phyloP scores from a whole-genome alignment of 2,797 vertebrate genomes.

The Periparus ater region DNA sequence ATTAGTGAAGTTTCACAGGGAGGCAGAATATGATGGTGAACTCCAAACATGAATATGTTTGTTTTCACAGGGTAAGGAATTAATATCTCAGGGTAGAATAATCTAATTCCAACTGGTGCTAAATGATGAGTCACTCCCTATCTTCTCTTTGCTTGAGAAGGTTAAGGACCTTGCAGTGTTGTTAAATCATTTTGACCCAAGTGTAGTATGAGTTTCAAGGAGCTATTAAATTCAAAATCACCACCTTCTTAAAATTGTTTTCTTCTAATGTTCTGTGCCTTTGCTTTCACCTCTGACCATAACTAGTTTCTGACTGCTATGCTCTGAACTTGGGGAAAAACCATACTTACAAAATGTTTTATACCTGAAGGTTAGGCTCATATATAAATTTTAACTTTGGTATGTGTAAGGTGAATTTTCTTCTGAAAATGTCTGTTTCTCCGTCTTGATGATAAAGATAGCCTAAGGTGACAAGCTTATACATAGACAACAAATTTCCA shows the following conservation, averaged over 20 bases:
- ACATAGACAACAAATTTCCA: neutral
- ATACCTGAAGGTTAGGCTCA: neutral
- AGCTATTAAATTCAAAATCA: neutral
- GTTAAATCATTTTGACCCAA: slow-evolving; percentile 34
- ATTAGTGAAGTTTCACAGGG: slow-evolving; percentile 9
- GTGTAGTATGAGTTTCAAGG: neutral
- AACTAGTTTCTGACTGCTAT: neutral
- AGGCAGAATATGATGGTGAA: neutral
- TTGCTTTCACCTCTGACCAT: neutral
- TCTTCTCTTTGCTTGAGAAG: slow-evolving; percentile 1
- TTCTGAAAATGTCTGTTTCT: neutral
- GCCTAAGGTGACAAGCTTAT: neutral
- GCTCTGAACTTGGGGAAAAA: neutral
- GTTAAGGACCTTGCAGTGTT: neutral
- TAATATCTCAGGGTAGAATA: neutral
- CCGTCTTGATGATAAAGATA: neutral
- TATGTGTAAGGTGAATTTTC: neutral
- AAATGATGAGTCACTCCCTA: slow-evolving; percentile 11
- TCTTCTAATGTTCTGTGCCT: neutral
- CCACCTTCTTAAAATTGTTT: neutral
- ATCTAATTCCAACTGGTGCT: neutral
- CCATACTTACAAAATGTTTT: neutral
- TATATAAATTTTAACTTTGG: neutral
- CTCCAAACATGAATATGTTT: neutral
- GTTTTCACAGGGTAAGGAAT: slow-evolving; percentile 9